Evolutionary conservation across 1,140 invertebrate species (phyloP).

Genomic region (Apis florea): DNA sequence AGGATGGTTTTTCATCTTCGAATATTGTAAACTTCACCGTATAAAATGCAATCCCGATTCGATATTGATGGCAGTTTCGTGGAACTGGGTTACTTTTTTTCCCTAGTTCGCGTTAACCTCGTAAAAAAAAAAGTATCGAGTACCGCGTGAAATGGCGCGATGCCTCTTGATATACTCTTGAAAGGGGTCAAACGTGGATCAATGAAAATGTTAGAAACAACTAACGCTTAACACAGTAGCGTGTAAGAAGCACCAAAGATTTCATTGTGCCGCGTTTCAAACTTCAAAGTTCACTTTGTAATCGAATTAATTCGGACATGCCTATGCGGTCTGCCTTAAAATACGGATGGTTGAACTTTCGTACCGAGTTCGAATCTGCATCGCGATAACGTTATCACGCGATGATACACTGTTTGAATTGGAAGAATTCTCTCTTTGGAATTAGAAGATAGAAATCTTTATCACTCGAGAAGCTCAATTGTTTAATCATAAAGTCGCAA

Average conservation of each 20-base stretch:
- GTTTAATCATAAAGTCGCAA: too few species aligned
- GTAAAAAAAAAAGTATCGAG: slow-evolving; percentile 3
- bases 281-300: slow-evolving; percentile 15
- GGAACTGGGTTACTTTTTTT: slow-evolving; percentile 27
- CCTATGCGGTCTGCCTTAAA: too few species aligned
- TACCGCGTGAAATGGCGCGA: neutral
- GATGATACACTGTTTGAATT: neutral
- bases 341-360: neutral
- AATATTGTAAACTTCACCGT: neutral
- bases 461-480: too few species aligned
- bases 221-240: neutral
- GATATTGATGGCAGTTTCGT: neutral
- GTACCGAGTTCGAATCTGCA: neutral
- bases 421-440: neutral
- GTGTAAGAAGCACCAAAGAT: neutral
- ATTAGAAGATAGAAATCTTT: neutral
- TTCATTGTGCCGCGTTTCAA: neutral
- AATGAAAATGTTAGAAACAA: too few species aligned
- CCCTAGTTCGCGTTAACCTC: neutral
- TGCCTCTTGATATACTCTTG: neutral
- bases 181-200: neutral
- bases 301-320: slow-evolving; percentile 16
- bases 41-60: slow-evolving; percentile 16
- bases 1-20: neutral
- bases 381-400: slow-evolving; percentile 11